These are phyloP conservation scores for Tetropium fuscum DNA, from an alignment of 2,888 invertebrate species.

Conservation along the genomic window DNA sequence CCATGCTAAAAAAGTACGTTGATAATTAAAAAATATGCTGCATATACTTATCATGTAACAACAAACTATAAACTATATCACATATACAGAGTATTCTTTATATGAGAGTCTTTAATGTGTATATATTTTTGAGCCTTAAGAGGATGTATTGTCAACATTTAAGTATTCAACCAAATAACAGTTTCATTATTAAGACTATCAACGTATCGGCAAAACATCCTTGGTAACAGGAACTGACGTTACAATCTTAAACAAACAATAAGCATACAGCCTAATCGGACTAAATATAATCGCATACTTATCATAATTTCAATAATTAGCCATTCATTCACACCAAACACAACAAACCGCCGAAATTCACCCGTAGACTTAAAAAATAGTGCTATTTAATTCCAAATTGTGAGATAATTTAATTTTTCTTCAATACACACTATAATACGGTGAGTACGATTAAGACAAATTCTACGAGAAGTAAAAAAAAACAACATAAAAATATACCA, in stretches of 20 bases:
- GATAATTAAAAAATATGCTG: conserved; percentile 41
- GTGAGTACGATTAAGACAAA: no score
- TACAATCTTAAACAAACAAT: conserved; percentile 1
- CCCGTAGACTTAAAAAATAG: no score
- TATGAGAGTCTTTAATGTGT: conserved; percentile 48
- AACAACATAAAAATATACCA: no score
- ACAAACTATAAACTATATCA: conserved; percentile 58
- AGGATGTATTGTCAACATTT: conserved; percentile 55
- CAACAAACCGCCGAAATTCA: no score
- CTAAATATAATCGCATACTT: no score
- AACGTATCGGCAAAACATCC: neutral
- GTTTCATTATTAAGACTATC: conserved; percentile 17
- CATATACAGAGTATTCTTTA: conserved; percentile 59
- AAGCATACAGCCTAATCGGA: no score
- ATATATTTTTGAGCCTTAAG: conserved; percentile 48
- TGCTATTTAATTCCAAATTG: no score
- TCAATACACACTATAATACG: no score
- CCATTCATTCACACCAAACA: no score
- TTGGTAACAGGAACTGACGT: no score
- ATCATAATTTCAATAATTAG: neutral
- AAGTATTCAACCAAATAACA: conserved; percentile 16
- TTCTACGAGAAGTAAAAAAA: no score
- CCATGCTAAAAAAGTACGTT: conserved; percentile 29
- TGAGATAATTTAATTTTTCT: no score
- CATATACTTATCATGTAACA: conserved; percentile 47